A percentile compares a stretch with the other conserved stretches of the same genome.
Evolutionary conservation across 2,888 invertebrate species (phyloP).

Genomic region (Xestia ashworthii): DNA sequence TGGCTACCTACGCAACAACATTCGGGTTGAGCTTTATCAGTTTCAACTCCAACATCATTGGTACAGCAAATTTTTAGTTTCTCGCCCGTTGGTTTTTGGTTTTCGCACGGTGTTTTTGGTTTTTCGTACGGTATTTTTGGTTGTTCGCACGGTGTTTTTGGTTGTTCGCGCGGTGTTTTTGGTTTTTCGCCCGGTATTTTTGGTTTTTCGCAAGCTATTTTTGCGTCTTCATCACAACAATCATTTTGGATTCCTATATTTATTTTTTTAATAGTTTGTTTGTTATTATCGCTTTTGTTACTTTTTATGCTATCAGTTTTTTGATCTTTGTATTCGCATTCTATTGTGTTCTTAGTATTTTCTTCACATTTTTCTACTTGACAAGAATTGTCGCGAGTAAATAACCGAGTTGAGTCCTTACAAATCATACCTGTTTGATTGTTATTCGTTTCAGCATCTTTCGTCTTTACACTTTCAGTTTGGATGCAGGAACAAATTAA

Average conservation of each 20-base stretch:
- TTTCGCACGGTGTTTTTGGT: neutral
- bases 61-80: neutral
- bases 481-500: constrained; percentile 48
- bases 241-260: constrained; percentile 67
- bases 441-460: constrained; percentile 17
- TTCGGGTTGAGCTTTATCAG: neutral
- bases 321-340: neutral
- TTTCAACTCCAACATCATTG: constrained; percentile 42
- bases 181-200: neutral
- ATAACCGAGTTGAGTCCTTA: neutral
- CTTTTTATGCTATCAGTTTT: constrained; percentile 8
- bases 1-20: constrained; percentile 35
- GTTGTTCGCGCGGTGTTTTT: neutral
- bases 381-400: constrained; percentile 27
- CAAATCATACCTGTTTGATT: constrained; percentile 1
- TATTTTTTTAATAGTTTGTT: constrained; percentile 27
- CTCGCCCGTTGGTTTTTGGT: neutral
- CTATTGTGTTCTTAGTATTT: neutral
- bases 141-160: neutral
- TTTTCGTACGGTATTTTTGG: neutral
- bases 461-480: constrained; percentile 40
- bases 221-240: constrained; percentile 10
- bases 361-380: constrained; percentile 19
- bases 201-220: neutral
- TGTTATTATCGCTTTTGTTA: constrained; percentile 9